Evolutionary conservation across 2,888 invertebrate species (phyloP), one percentile per base, ranked within the genome.

Genomic region (Andrena chrysosceles): DNA sequence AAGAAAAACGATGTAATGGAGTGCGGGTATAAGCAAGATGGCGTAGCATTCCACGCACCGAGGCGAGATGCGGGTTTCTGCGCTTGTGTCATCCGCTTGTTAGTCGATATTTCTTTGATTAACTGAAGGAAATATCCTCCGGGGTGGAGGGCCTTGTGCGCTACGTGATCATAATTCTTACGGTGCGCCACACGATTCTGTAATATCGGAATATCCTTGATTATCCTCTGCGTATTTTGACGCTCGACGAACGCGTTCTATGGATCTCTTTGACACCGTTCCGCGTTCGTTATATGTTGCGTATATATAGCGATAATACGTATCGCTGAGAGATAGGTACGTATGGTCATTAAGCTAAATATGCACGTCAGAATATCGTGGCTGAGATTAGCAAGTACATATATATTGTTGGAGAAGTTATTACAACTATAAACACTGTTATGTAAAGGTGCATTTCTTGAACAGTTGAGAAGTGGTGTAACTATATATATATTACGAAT

Each of bases 221-320:
- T 62, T 84, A 81, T 84, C 81, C 76, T 73, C 77, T 81, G 78
- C 77, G 74, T 81, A 81, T 85, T 85, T 84, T 71, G 75, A 84
- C 72, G 77, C 52, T 49, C 56, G 33, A 71, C 62, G 63, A 69
- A 69, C 48, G 16, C 54, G 26, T 77, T 63, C 56, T 56, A 72
- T 62, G 42, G 33, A 71, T 72, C 76, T 76, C 73, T 79, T 84
- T 85, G 71, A 75, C 82, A 84, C 48, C 77, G 80, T n/a, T n/a
- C n/a, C n/a, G n/a, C n/a, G n/a, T 84, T 82, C 78, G 77, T 85
- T 81, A 82, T 82, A 84, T 83, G 77, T 67, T 69, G 67, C 66
- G 74, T 89, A 89, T 89, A 87, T 89, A 89, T 86, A 89, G 88
- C 73, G 67, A 68, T 74, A 79, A 77, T 33, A 69, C 70, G 63